Base-by-base conservation (phyloP, 2,888 invertebrate genomes). In the Mesochorus sp. region DNA sequence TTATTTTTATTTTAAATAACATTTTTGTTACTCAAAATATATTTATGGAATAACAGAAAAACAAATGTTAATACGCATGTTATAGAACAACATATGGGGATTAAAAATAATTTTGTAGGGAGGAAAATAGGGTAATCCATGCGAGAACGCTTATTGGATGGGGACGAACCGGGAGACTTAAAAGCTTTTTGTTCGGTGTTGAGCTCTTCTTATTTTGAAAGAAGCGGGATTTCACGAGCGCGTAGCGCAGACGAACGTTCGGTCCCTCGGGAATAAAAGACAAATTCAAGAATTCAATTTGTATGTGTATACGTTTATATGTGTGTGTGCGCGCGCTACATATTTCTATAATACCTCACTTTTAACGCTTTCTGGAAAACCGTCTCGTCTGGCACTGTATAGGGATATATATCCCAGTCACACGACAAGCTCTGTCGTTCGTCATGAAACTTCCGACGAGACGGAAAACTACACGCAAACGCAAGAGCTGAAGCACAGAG, bases 251-350 rank as follows among this genome's bases (percentile, higher is more conserved):
- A 71, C 53, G 17, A 47, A 31, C 21, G 19, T 55, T 67, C 21
- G 24, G 72, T 79, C 62, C 59, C 53, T 62, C 49, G 34, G 55
- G 76, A 42, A 76, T 74, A 37, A 62, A 68, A 51, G 55, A 61
- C 64, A 72, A 68, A 76, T 77, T 73, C 44, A 55, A 73, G 73
- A 72, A 80, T 74, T 74, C 47, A 78, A 51, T 44, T n/a, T n/a
- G n/a, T n/a, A n/a, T n/a, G n/a, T n/a, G n/a, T n/a, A n/a, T n/a
- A n/a, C n/a, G n/a, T n/a, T n/a, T n/a, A n/a, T n/a, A n/a, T n/a
- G n/a, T n/a, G n/a, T n/a, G n/a, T n/a, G n/a, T n/a, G n/a, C n/a
- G 62, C 39, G 26, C 19, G 26, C 37, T 34, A 31, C 17, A 70
- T 57, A 44, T 44, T 28, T 64, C 68, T 51, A 55, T 53, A 26